A percentile compares a stretch with the other conserved stretches of the same genome.
phyloP scores from a whole-genome alignment of 1,140 invertebrate species.

The Kradibia gibbosae region DNA sequence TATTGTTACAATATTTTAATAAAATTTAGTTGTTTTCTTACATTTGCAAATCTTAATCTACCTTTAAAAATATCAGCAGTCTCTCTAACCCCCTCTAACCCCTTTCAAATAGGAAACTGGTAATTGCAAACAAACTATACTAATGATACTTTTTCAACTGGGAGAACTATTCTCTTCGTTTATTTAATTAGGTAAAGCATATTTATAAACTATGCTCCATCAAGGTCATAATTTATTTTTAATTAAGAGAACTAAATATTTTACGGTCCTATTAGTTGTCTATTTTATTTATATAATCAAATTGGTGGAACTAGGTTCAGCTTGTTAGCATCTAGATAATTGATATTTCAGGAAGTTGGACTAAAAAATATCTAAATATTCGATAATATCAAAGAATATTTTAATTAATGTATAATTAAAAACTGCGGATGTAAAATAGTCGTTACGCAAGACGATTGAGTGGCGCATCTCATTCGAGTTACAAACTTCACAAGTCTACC shows the following conservation, averaged over 20 bases:
- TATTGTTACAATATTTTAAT: constrained; percentile 25
- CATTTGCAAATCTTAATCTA: not conserved
- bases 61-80: not conserved
- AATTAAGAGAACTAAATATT: constrained; percentile 30
- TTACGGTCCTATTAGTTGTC: not conserved
- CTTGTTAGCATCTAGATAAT: not conserved
- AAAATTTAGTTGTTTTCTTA: constrained; percentile 1
- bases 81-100: not conserved
- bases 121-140: constrained; percentile 19
- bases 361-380: not conserved
- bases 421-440: not conserved
- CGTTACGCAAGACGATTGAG: not conserved
- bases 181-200: not conserved
- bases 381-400: not conserved
- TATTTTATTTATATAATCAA: not conserved
- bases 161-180: not conserved
- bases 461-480: not conserved
- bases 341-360: constrained; percentile 9
- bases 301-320: not conserved
- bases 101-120: constrained; percentile 11
- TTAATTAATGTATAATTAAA: not conserved
- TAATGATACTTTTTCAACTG: not conserved
- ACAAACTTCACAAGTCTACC: not conserved
- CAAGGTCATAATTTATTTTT: constrained; percentile 9
- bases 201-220: constrained; percentile 1